Evolutionary conservation across 2,888 invertebrate species (phyloP), one percentile per base, ranked within the genome.

Genomic region (Diaperis boleti): DNA sequence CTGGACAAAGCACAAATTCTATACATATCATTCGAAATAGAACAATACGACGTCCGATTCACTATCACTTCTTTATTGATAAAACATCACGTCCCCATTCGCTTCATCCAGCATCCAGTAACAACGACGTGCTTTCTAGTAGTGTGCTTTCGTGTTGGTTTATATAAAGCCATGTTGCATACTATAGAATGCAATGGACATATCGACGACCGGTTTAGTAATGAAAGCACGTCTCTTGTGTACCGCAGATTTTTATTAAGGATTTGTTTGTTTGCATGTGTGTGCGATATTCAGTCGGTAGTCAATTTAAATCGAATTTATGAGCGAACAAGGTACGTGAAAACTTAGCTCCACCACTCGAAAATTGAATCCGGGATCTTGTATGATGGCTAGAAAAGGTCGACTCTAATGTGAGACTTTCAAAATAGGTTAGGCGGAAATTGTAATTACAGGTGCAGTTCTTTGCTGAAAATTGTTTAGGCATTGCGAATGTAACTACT

Each of bases 81-180:
- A 33, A 33, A 33, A 49, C 49, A 33, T 52, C 52, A 52, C 52
- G 52, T 52, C 17, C 33, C 10, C 26, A 1, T 37, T 22, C 15
- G 29, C n/a, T 17, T 15, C 31, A 39, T 17, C 18, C 37, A 14
- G 13, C 7, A 15, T 26, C 41, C 65, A 59, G 62, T 66, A 68
- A 64, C 65, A 71, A 68, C 68, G 63, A 62, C 62, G 33, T 65
- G 62, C 64, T 67, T 67, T 67, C 60, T 60, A 54, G 15, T 8
- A 59, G 54, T 65, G 65, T 50, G 59, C 62, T 64, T 70, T 70
- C 59, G 60, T 55, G 64, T 61, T 62, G 65, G 71, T 64, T 67
- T 69, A 69, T 49, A 59, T 55, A 67, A 65, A 68, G 62, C 20
- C 39, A 65, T 66, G 66, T 52, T 66, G 70, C 68, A 70, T 70